Evolutionary conservation across 2,888 invertebrate genomes (phyloP).

Genomic region (Drepana falcataria): DNA sequence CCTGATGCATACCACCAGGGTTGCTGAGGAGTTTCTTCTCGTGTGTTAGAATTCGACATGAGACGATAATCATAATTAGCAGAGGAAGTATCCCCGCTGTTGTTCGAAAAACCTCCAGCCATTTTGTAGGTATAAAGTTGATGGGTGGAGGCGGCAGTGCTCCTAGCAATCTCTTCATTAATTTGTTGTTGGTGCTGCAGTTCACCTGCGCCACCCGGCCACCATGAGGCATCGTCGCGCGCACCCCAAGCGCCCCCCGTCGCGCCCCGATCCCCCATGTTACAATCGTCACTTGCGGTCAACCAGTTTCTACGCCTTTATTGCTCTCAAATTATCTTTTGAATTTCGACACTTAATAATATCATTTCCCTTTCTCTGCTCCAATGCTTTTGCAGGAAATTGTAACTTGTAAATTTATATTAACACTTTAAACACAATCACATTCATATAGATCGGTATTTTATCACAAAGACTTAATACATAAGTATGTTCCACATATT

Average conservation of each 20-base stretch:
- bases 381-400: slow-evolving; percentile 18
- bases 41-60: slow-evolving; percentile 77
- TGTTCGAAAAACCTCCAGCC: slow-evolving; percentile 88
- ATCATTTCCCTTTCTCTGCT: slow-evolving; percentile 51
- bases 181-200: slow-evolving; percentile 73
- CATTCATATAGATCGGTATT: slow-evolving; percentile 36
- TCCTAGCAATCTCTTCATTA: slow-evolving; percentile 69
- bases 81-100: slow-evolving; percentile 81
- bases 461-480: slow-evolving; percentile 63
- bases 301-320: slow-evolving; percentile 66
- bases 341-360: slow-evolving; percentile 36
- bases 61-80: slow-evolving; percentile 87
- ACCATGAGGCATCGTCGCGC: slow-evolving; percentile 79
- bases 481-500: slow-evolving; percentile 43
- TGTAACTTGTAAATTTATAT: slow-evolving; percentile 20
- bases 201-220: slow-evolving; percentile 72
- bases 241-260: slow-evolving; percentile 79
- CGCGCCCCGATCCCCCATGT: slow-evolving; percentile 75
- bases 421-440: slow-evolving; percentile 36
- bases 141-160: slow-evolving; percentile 76
- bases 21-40: slow-evolving; percentile 68
- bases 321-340: slow-evolving; percentile 42
- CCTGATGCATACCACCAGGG: slow-evolving; percentile 88
- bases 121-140: slow-evolving; percentile 92
- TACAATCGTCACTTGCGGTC: slow-evolving; percentile 60